Evolutionary conservation across 2,113 vertebrate genomes (phyloP), one percentile per base, ranked within the genome.

Genomic region (Tylochromis polylepis): DNA sequence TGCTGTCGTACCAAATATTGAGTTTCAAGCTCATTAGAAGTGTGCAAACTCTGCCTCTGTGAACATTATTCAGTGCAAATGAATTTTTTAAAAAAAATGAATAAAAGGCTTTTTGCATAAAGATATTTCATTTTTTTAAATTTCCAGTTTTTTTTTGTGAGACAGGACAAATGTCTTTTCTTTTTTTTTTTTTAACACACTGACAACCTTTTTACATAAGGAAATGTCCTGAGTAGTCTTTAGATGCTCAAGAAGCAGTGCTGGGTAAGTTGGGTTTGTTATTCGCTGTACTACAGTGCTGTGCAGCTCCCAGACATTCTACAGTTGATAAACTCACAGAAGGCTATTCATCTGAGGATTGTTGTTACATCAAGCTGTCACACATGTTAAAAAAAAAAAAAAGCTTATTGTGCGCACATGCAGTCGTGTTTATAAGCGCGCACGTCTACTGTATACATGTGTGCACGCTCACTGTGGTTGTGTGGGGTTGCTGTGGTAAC

Each of bases 401-500:
- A 59, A 31, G 24, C 65, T 77, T 34, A 22, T 53, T 43, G 43
- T 67, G 58, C 88, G 38, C 82, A 75, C 77, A 38, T 36, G 43
- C 78, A 79, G 79, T 67, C 22, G 34, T 41, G 70, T 81, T 72
- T 81, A 24, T 55, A 9, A 53, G 57, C 70, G n/a, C 18, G 60
- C 84, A 85, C 38, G 70, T 85, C 75, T 60, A 51, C 70, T 77
- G 70, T 75, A 67, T 81, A 82, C 80, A 82, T 82, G 77, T 81
- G 82, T 82, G 87, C 88, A 88, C 70, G 36, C 87, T 89, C 84
- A 5, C 85, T 46, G 87, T 94, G 91, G 94, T 94, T 96, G 95
- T 94, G 89, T 93, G 85, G 84, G 90, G 96, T 96, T 96, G 94
- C 95, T 94, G 93, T 95, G 95, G 96, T 90, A 96, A 97, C 94